Base-by-base conservation (phyloP, 1,140 invertebrate genomes). In the Drosophila nikananu region DNA sequence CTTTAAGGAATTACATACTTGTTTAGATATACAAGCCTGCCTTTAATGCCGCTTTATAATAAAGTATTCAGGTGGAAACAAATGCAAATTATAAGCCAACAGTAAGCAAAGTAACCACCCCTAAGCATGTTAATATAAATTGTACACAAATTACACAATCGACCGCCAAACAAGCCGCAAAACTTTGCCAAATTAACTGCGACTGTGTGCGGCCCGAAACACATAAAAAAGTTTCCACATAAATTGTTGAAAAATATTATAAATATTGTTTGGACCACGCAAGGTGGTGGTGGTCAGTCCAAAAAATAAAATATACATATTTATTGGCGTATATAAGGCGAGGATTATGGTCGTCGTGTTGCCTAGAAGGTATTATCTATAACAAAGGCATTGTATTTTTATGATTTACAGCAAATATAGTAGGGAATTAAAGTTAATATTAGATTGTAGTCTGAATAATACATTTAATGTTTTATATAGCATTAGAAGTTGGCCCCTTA, bases 81-180 rank as follows among this genome's bases (percentile, higher is more conserved):
- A 59, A 60, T 62, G 76, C 41, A 79, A 65, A 81, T 75, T 71
- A 66, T 21, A 39, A 23, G 21, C 6, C n/a, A n/a, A 19, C 9
- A n/a, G 23, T 67, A 9, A 35, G 32, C 10, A 0, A 39, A 30
- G 37, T 23, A 42, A 42, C 37, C 52, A 51, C 23, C 72, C 32
- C 30, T 25, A 52, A 58, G 55, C 48, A 37, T 51, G 48, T 42
- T 44, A 41, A 52, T 58, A 65, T 73, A 77, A 49, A 57, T 63
- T 75, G 55, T 41, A 61, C 59, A 68, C 60, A 83, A 83, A 80
- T 80, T 74, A 83, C 81, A 80, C 76, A 83, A 83, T 83, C 83
- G 81, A 80, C 81, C 81, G 81, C 81, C 81, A 79, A 81, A 81
- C 73, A 81, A 71, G 73, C 73, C 79, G 66, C 79, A 81, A 82